phyloP scores from a whole-genome alignment of 2,113 vertebrate genomes.

The Paralichthys olivaceus region DNA sequence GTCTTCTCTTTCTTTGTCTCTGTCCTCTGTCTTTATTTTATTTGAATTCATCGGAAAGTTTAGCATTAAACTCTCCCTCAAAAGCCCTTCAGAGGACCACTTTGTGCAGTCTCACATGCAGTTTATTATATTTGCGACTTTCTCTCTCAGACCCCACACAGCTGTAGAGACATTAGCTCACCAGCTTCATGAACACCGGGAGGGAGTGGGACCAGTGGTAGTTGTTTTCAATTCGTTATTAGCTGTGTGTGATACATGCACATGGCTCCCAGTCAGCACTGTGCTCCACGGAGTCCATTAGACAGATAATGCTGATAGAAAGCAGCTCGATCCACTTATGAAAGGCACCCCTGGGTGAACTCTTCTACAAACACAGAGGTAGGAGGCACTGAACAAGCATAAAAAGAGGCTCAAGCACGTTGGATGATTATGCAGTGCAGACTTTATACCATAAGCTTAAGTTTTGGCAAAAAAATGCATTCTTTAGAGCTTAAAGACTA shows the following conservation, averaged over 20 bases:
- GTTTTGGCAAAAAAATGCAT: not conserved
- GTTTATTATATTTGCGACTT: constrained; percentile 62
- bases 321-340: constrained; percentile 61
- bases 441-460: constrained; percentile 3
- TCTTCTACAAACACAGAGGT: constrained; percentile 18
- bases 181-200: constrained; percentile 23
- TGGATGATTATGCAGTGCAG: not conserved
- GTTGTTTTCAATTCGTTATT: constrained; percentile 65
- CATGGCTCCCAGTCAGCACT: constrained; percentile 44
- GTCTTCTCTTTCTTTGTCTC: not conserved
- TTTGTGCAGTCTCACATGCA: constrained; percentile 28
- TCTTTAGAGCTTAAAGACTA: not conserved
- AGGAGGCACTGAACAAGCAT: not conserved
- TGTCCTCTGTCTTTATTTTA: not conserved
- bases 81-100: constrained; percentile 8
- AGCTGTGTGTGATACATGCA: constrained; percentile 24
- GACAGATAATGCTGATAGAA: constrained; percentile 55
- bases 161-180: constrained; percentile 44
- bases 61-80: not conserved
- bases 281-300: constrained; percentile 38
- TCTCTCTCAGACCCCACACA: constrained; percentile 37
- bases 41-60: not conserved
- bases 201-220: constrained; percentile 29
- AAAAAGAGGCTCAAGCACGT: not conserved
- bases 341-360: constrained; percentile 50